Evolutionary conservation across 2,888 invertebrate genomes (phyloP).

Genomic region (Phyllotreta striolata): DNA sequence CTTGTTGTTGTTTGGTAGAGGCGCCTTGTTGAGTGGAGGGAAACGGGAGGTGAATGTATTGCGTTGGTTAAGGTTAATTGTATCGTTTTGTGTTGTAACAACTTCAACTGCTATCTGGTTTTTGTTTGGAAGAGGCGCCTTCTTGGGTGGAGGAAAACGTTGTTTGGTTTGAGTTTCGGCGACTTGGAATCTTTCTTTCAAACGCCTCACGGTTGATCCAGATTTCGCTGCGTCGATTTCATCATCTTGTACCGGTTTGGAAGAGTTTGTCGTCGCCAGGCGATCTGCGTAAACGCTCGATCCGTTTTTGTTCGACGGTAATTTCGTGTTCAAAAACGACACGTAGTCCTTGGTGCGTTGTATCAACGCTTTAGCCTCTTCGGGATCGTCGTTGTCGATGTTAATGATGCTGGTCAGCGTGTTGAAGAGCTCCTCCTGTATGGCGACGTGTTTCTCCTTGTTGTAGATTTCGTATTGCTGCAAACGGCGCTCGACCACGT

Average conservation of each 20-base stretch:
- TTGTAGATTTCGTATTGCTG: conserved; percentile 45
- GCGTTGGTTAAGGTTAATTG: too few species aligned
- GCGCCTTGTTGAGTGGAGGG: too few species aligned
- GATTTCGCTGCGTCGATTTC: background rate
- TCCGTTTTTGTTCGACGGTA: conserved; percentile 36
- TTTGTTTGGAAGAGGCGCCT: too few species aligned
- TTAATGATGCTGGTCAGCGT: conserved; percentile 44
- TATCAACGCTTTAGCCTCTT: conserved; percentile 40
- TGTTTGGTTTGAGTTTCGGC: background rate
- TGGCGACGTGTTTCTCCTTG: conserved; percentile 46
- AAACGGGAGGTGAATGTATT: too few species aligned
- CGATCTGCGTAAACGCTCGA: background rate
- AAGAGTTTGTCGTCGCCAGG: conserved; percentile 2
- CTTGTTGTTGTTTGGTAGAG: too few species aligned
- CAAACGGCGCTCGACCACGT: conserved; percentile 37
- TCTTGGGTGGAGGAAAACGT: background rate
- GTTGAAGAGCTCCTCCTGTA: conserved; percentile 46
- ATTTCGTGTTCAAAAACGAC: conserved; percentile 41
- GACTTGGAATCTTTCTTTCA: conserved; percentile 23
- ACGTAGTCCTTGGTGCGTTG: conserved; percentile 41
- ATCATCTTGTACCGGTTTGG: background rate
- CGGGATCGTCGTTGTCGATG: conserved; percentile 39
- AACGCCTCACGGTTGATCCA: conserved; percentile 1
- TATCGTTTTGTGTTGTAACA: too few species aligned
- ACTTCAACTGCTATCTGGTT: too few species aligned